phyloP scores from a whole-genome alignment of 2,113 vertebrate species.

The Perognathus longimembris region DNA sequence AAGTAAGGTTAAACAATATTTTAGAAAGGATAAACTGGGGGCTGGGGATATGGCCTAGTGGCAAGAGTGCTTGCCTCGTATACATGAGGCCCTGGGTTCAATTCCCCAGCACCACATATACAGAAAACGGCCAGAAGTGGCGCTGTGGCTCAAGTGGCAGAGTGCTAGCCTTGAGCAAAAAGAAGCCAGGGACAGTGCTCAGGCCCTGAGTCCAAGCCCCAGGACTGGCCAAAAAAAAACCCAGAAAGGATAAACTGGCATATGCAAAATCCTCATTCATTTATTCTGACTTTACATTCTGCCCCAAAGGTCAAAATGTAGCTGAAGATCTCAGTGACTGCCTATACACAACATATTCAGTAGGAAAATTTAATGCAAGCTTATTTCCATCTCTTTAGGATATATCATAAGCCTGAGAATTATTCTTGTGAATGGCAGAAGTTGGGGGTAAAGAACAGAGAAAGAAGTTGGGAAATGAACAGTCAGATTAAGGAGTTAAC shows the following conservation, averaged over 20 bases:
- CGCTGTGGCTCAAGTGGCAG: too few species aligned
- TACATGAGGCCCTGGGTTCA: too few species aligned
- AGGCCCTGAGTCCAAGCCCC: too few species aligned
- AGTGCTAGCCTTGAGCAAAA: too few species aligned
- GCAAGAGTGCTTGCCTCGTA: too few species aligned
- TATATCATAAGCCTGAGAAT: background rate
- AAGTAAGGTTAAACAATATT: slow-evolving; percentile 32
- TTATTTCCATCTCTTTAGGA: background rate
- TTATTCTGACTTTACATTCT: slow-evolving; percentile 31
- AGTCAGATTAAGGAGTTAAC: background rate
- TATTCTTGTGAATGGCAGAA: background rate
- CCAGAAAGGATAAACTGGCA: slow-evolving; percentile 4
- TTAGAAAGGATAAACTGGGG: background rate
- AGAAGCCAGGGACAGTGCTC: too few species aligned
- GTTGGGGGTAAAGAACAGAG: background rate
- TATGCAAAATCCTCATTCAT: slow-evolving; percentile 8
- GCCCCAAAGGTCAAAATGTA: background rate
- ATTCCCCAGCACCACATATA: too few species aligned
- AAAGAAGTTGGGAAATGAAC: slow-evolving; percentile 1
- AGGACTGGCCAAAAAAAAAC: too few species aligned
- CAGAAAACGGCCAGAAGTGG: too few species aligned
- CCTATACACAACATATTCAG: background rate
- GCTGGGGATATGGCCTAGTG: too few species aligned
- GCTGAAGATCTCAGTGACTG: background rate
- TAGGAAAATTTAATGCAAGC: slow-evolving; percentile 35